These are phyloP conservation scores for Lepidocyrtoides sp. DNA, from an alignment of 2,888 invertebrate genomes.

Conservation along the genomic window DNA sequence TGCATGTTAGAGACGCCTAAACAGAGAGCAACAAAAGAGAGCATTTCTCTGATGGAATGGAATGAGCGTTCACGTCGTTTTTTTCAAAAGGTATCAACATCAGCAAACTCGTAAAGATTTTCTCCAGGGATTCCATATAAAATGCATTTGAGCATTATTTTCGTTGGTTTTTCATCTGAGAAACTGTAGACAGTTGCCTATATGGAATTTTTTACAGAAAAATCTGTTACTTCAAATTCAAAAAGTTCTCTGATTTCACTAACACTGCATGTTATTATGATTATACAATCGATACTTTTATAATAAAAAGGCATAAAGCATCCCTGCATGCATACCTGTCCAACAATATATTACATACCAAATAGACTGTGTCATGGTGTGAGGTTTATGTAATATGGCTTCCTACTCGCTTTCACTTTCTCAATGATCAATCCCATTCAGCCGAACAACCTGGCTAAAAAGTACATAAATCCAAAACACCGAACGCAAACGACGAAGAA, in stretches of 20 bases:
- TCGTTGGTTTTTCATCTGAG: not conserved
- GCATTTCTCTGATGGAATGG: constrained; percentile 39
- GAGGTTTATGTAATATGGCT: not conserved
- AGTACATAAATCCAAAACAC: constrained; percentile 69
- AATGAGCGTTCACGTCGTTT: constrained; percentile 39
- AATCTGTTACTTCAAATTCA: constrained; percentile 38
- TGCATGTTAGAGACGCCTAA: not conserved
- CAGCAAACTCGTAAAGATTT: constrained; percentile 69
- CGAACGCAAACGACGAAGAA: not conserved
- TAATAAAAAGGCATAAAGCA: not conserved
- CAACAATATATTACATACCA: not conserved
- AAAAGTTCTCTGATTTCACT: not conserved
- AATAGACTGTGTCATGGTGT: not conserved
- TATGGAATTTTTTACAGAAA: not conserved
- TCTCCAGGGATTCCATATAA: constrained; percentile 61
- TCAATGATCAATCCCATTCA: constrained; percentile 59
- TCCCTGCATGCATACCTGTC: not conserved
- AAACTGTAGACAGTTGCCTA: not conserved
- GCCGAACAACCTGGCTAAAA: constrained; percentile 69
- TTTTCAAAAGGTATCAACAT: constrained; percentile 66
- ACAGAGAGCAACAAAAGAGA: constrained; percentile 29
- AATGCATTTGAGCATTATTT: constrained; percentile 58
- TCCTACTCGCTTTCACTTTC: constrained; percentile 45
- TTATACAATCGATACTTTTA: not conserved
- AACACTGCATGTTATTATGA: not conserved